These are phyloP conservation scores for Champsocephalus esox DNA, from an alignment of 2,797 vertebrate species.

Conservation along the genomic window DNA sequence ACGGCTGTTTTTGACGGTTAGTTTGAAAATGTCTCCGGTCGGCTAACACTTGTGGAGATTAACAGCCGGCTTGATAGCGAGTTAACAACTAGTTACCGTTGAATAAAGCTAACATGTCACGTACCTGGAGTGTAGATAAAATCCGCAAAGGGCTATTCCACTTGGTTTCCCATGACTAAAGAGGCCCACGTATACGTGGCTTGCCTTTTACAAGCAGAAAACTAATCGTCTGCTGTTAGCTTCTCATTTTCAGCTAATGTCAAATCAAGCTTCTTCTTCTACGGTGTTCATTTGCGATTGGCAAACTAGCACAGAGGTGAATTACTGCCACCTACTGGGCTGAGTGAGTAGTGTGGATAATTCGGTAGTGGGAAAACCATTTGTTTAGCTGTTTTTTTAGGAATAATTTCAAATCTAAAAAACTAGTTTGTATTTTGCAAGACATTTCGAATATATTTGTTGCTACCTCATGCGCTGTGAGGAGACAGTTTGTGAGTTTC, in stretches of 20 bases:
- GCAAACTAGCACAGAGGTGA: too few relatives aligned
- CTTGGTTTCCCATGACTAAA: slow-evolving; percentile 52
- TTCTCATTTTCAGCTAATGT: slow-evolving; percentile 55
- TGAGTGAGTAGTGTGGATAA: too few relatives aligned
- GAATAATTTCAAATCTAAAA: too few relatives aligned
- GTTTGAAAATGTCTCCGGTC: slow-evolving; percentile 32
- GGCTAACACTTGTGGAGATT: slow-evolving; percentile 53
- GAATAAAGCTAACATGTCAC: slow-evolving; percentile 20
- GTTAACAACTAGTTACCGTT: slow-evolving; percentile 29
- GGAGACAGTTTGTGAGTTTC: too few relatives aligned
- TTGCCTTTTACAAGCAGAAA: slow-evolving; percentile 56
- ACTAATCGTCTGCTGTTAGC: slow-evolving; percentile 66
- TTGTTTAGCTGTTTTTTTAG: too few relatives aligned
- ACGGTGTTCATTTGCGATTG: too few relatives aligned
- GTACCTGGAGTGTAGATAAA: slow-evolving; percentile 56
- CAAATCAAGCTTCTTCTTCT: slow-evolving; percentile 4
- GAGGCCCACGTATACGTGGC: background rate
- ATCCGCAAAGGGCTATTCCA: slow-evolving; percentile 39
- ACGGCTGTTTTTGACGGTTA: slow-evolving; percentile 3
- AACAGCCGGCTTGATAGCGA: slow-evolving; percentile 23
- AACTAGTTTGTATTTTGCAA: too few relatives aligned
- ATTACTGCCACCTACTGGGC: too few relatives aligned
- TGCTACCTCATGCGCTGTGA: too few relatives aligned
- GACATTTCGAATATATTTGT: too few relatives aligned
- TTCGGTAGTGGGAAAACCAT: too few relatives aligned